Conservation (phyloP, 2,113 vertebrate genomes). For the Ictidomys tridecemlineatus region DNA sequence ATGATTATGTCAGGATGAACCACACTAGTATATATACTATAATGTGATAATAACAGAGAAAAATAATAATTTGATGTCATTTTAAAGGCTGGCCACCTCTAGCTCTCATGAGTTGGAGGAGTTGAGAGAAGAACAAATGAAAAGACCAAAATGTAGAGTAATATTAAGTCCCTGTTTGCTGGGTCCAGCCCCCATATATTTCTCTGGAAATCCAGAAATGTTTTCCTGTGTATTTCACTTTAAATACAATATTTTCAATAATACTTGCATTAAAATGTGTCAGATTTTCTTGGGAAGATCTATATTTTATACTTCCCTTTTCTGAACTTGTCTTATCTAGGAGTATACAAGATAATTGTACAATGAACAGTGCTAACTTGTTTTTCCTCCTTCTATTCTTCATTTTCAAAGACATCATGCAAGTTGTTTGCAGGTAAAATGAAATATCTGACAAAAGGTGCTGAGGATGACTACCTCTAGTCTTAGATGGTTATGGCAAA, state of each 20-base stretch:
- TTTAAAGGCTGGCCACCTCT: background rate
- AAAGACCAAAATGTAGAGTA: background rate
- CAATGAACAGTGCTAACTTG: background rate
- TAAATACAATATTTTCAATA: slow-evolving; percentile 44
- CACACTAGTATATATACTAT: too few species aligned
- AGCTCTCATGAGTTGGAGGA: background rate
- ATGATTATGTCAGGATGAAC: too few species aligned
- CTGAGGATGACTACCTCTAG: background rate
- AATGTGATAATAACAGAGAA: too few species aligned
- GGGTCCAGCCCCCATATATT: background rate
- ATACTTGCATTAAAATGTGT: slow-evolving; percentile 15
- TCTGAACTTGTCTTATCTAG: background rate
- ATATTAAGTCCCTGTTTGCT: background rate
- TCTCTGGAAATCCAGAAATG: background rate
- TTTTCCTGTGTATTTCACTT: background rate
- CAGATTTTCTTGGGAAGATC: background rate
- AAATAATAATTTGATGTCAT: background rate
- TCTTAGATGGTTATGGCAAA: background rate
- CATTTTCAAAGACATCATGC: background rate
- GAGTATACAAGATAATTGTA: too few species aligned
- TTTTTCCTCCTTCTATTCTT: background rate
- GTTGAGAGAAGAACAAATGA: background rate
- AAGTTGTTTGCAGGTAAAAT: background rate
- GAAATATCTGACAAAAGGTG: background rate
- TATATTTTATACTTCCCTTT: background rate